Base-by-base conservation (phyloP, 1,140 invertebrate genomes). In the Tetramorium parvispinum region DNA sequence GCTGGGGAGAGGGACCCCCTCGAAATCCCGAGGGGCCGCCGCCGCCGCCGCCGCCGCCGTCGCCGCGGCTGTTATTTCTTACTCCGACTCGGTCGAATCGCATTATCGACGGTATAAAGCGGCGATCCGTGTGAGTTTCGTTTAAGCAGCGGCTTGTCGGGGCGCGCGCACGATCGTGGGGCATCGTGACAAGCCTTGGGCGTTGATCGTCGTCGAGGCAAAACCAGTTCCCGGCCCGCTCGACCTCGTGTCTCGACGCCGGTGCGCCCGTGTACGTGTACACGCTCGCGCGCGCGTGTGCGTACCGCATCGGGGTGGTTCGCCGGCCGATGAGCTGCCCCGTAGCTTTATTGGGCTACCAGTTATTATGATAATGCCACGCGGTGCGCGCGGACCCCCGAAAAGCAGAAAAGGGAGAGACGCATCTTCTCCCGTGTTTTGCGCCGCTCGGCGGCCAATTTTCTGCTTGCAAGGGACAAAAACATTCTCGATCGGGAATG, bases 141-240 rank as follows among this genome's bases (percentile, higher is more conserved):
- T 82, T 90, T 76, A 76, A 83, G 81, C 81, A 65, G 79, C 68
- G 59, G 55, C 71, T 61, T 77, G 61, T 70, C 68, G 65, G 32
- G 24, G 21, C 24, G 37, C 73, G 78, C 55, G 27, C 81, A 46
- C 68, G 51, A 82, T 40, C 79, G 68, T 55, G 68, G 43, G 79
- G 87, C 88, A 91, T 91, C 91, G 91, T 92, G 91, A 92, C 91
- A 89, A 89, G 91, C 91, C 89, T 85, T 87, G 89, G 86, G 88
- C 91, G 91, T 91, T 87, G 91, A 92, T 91, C 85, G 86, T 77
- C 85, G 78, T 87, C 89, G 87, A 86, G 88, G 88, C 61, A 88
- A 92, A 92, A 92, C 91, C 91, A 91, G 91, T 92, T 92, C 76
- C 59, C 71, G 86, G 85, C 85, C 51, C 82, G 87, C 70, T 76